Evolutionary conservation across 2,888 invertebrate species (phyloP).

Genomic region (Leptinotarsa peninsularis): DNA sequence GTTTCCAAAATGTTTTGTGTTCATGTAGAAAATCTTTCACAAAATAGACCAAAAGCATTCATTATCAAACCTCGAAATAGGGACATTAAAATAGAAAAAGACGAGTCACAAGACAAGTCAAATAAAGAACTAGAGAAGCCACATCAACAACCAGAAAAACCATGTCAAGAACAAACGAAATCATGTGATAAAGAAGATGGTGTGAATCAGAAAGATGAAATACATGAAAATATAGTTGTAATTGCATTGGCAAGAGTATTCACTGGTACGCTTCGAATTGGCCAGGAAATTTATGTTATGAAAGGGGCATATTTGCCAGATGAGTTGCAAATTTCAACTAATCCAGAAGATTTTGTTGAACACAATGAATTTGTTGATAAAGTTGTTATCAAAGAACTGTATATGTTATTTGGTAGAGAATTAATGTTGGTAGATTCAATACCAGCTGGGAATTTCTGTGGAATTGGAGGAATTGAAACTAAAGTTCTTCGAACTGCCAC

Average conservation of each 20-base stretch:
- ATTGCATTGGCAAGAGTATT: constrained; percentile 94
- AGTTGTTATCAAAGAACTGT: constrained; percentile 79
- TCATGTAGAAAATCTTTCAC: constrained; percentile 79
- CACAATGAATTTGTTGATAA: constrained; percentile 68
- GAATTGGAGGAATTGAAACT: constrained; percentile 87
- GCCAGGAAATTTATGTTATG: constrained; percentile 84
- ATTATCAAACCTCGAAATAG: constrained; percentile 69
- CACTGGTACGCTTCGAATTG: constrained; percentile 84
- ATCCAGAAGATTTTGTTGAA: constrained; percentile 40
- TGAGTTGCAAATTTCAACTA: constrained; percentile 37
- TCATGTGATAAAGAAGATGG: constrained; percentile 53
- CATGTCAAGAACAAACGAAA: constrained; percentile 7
- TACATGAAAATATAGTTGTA: constrained; percentile 71
- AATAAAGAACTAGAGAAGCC: constrained; percentile 50
- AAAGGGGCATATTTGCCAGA: constrained; percentile 90
- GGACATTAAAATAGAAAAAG: constrained; percentile 27
- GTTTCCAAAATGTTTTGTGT: constrained; percentile 92
- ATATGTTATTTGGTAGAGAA: constrained; percentile 93
- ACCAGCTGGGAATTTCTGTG: constrained; percentile 91
- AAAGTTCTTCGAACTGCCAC: constrained; percentile 92
- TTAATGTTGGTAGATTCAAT: constrained; percentile 82
- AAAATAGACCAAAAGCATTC: constrained; percentile 82
- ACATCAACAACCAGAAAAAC: no score
- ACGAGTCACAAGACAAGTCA: constrained; percentile 38
- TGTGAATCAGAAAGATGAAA: constrained; percentile 53